phyloP scores from a whole-genome alignment of 2,888 invertebrate species.

The Heliothis peltigera region DNA sequence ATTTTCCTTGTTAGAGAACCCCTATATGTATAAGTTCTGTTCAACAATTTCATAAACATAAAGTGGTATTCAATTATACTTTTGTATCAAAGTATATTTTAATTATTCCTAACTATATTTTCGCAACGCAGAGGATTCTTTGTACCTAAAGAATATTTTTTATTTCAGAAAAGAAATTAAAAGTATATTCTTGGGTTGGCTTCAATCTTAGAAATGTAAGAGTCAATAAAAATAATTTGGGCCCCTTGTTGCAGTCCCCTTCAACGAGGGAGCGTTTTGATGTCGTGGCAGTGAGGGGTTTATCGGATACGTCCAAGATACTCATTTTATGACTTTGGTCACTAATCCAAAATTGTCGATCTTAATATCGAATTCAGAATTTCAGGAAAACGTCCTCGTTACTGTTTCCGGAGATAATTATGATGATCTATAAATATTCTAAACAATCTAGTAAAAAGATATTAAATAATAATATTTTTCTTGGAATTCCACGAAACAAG shows the following conservation, averaged over 20 bases:
- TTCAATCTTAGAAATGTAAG: conserved; percentile 9
- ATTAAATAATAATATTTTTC: too few relatives aligned
- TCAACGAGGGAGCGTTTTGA: conserved; percentile 23
- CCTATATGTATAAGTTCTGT: conserved; percentile 6
- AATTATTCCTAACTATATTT: too few relatives aligned
- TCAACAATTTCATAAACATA: too few relatives aligned
- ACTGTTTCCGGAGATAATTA: too few relatives aligned
- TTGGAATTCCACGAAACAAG: too few relatives aligned
- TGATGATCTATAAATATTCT: too few relatives aligned
- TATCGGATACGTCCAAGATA: conserved; percentile 29
- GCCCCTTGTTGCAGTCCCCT: conserved; percentile 33
- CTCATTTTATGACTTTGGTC: conserved; percentile 23
- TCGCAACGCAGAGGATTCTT: too few relatives aligned
- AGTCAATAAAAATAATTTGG: conserved; percentile 41
- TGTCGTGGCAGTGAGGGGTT: conserved; percentile 25
- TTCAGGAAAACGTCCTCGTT: too few relatives aligned
- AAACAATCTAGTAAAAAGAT: too few relatives aligned
- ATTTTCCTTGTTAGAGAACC: conserved; percentile 17
- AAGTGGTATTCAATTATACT: too few relatives aligned
- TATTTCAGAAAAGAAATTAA: neutral
- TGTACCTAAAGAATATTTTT: neutral
- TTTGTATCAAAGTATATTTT: too few relatives aligned
- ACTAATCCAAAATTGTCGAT: neutral
- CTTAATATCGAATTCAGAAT: too few relatives aligned
- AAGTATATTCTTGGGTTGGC: conserved; percentile 5